These are phyloP conservation scores for Lepidonotus clava DNA, from an alignment of 2,888 invertebrate genomes.

Conservation along the genomic window DNA sequence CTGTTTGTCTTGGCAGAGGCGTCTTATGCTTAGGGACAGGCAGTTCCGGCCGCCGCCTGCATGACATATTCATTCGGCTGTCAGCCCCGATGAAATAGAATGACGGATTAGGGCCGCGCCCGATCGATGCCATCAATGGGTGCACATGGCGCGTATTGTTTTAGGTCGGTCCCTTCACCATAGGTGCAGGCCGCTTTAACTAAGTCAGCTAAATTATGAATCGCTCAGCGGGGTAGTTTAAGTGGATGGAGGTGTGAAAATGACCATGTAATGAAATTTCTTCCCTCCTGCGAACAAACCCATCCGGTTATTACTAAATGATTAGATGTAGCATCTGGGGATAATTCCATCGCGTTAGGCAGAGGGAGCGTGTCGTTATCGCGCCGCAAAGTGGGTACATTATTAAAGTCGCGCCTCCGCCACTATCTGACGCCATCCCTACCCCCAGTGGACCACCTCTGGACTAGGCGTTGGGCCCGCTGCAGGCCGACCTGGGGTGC, in stretches of 20 bases:
- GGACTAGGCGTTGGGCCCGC: too few species aligned
- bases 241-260: slow-evolving; percentile 41
- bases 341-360: neutral
- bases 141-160: slow-evolving; percentile 25
- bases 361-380: neutral
- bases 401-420: too few species aligned
- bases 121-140: slow-evolving; percentile 32
- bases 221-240: neutral
- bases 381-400: neutral
- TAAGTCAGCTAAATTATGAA: slow-evolving; percentile 15
- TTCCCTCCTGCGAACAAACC: neutral
- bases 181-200: neutral
- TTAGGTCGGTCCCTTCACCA: neutral
- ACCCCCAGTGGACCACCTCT: too few species aligned
- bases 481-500: too few species aligned
- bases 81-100: slow-evolving; percentile 31
- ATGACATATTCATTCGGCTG: slow-evolving; percentile 43
- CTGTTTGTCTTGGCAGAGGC: slow-evolving; percentile 35
- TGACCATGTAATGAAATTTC: slow-evolving; percentile 42
- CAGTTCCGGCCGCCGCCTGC: neutral
- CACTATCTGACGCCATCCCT: too few species aligned
- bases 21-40: slow-evolving; percentile 36
- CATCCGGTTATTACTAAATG: slow-evolving; percentile 8
- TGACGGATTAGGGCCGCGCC: neutral
- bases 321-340: slow-evolving; percentile 25